phyloP scores from a whole-genome alignment of 2,888 invertebrate species.

The Chrysolina haemoptera region DNA sequence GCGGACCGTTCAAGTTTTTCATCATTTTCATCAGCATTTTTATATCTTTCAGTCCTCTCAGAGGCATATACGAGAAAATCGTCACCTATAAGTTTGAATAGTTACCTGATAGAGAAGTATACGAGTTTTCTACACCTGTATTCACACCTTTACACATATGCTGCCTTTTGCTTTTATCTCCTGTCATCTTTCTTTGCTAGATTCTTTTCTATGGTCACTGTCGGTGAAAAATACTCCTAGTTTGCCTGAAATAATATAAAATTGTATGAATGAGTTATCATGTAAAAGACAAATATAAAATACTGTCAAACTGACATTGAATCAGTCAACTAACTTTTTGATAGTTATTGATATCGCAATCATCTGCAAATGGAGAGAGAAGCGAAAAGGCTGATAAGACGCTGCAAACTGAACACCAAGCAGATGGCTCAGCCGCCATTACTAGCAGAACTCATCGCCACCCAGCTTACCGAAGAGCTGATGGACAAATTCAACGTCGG shows the following conservation, averaged over 20 bases:
- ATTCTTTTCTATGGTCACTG: neutral
- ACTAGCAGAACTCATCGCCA: constrained; percentile 58
- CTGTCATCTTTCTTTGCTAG: neutral
- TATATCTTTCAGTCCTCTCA: too few relatives aligned
- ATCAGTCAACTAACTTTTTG: constrained; percentile 12
- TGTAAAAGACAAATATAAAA: neutral
- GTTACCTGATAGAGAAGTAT: neutral
- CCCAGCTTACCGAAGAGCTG: constrained; percentile 60
- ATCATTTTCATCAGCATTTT: too few relatives aligned
- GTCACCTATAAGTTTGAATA: too few relatives aligned
- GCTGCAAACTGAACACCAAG: constrained; percentile 46
- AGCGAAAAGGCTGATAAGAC: constrained; percentile 41
- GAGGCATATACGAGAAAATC: too few relatives aligned
- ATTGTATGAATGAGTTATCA: neutral
- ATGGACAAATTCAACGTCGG: constrained; percentile 61
- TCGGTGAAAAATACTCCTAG: neutral
- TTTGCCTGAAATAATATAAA: constrained; percentile 7
- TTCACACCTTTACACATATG: constrained; percentile 22
- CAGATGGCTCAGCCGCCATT: constrained; percentile 43
- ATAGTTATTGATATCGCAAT: constrained; percentile 15
- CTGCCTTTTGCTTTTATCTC: neutral
- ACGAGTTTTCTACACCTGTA: neutral
- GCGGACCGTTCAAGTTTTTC: too few relatives aligned
- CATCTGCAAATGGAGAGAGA: constrained; percentile 42
- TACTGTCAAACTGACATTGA: constrained; percentile 21